Percentiles rank a stretch among this genome's conserved stretches.
Evolutionary conservation across 2,797 vertebrate genomes (phyloP).

Genomic region (Peromyscus attwateri): DNA sequence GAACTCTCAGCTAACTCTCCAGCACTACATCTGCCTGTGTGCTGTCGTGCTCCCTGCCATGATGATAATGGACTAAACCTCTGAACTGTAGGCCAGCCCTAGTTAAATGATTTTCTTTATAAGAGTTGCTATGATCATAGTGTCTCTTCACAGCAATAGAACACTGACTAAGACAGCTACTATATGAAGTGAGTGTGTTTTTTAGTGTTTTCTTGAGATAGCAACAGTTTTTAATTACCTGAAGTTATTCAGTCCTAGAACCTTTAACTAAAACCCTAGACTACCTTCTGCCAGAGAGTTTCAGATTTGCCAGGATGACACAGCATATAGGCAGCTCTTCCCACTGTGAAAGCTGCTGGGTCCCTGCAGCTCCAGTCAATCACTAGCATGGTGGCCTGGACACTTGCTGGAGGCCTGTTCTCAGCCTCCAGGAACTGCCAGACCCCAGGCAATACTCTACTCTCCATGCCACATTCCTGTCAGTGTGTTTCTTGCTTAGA

Average conservation of each 20-base stretch:
- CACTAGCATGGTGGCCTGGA: neutral
- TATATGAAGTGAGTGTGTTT: neutral
- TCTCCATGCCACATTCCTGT: neutral
- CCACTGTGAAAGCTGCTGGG: neutral
- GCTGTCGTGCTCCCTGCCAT: neutral
- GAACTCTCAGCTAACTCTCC: neutral
- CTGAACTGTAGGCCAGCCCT: neutral
- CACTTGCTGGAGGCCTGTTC: neutral
- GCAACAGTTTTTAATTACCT: neutral
- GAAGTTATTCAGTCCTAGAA: neutral
- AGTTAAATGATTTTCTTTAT: neutral
- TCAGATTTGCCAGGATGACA: neutral
- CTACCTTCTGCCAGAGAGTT: neutral
- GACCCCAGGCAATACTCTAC: rapidly evolving
- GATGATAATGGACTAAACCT: neutral
- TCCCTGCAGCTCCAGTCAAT: rapidly evolving
- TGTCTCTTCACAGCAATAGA: neutral
- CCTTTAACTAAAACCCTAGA: neutral
- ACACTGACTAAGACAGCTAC: neutral
- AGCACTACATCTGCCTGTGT: neutral
- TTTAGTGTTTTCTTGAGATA: slow-evolving; percentile 3
- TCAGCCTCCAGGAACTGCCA: neutral
- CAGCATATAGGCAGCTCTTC: neutral
- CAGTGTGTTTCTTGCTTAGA: neutral
- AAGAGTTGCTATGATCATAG: neutral